Evolutionary conservation across 2,888 invertebrate species (phyloP), one percentile per base, ranked within the genome.

Genomic region (Phaedon cochleariae): DNA sequence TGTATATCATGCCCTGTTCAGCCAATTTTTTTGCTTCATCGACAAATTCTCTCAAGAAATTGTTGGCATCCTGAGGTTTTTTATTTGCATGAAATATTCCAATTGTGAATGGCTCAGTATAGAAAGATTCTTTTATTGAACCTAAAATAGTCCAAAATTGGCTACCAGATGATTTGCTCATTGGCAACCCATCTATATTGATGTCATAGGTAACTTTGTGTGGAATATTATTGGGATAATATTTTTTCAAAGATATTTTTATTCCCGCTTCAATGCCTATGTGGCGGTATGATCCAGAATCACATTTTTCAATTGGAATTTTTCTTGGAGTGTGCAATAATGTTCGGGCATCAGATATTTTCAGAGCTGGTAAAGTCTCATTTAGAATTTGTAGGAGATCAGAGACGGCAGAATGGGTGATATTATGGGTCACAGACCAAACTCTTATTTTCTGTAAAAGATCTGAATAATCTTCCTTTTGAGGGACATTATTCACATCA

Each of bases 231-330:
- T 21, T 49, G 12, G 20, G 21, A 49, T 20, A 21, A 20, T 49
- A 49, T 49, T 49, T 49, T 49, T 49, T 49, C 20, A 49, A 17
- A 49, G 49, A 49, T 20, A 17, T 17, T 21, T 49, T 49, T 21
- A 49, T 18, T 20, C 49, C 49, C 49, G 6, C 49, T 49, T 49
- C 49, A 49, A 49, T 49, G 4, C 49, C 49, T 49, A 49, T 49
- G 17, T 49, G 49, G 17, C 49, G 10, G 49, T 49, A 49, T 49
- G 49, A 49, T 49, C 49, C 49, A 49, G 49, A 18, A 49, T 49
- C 20, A 2, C n/a, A 17, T 21, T 49, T 49, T 17, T 18, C 21
- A 49, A 49, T 21, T 49, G 49, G 49, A 49, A 49, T 20, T 49
- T 5, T 49, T 17, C 49, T 20, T 49, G 49, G 49, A 17, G 49